These are phyloP conservation scores for Oscheius sp. DNA, from an alignment of 2,888 invertebrate genomes.

Conservation along the genomic window DNA sequence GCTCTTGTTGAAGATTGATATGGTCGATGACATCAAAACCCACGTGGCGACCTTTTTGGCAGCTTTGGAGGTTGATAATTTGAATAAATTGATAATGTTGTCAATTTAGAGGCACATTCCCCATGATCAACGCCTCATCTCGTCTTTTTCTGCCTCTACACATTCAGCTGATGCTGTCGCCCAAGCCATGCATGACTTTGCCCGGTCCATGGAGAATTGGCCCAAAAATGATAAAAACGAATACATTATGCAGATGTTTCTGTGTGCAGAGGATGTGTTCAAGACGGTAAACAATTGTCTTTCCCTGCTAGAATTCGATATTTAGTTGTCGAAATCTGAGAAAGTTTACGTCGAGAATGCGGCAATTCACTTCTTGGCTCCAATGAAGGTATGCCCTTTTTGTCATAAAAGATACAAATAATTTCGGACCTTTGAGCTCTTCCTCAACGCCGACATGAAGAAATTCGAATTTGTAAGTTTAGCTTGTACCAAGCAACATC, in stretches of 20 bases:
- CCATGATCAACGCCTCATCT: slow-evolving; percentile 26
- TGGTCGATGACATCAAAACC: slow-evolving; percentile 27
- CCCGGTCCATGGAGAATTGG: slow-evolving; percentile 22
- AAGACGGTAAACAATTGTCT: slow-evolving; percentile 17
- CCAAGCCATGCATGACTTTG: slow-evolving; percentile 15
- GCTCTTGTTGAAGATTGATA: background rate
- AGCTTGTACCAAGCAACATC: background rate
- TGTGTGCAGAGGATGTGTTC: slow-evolving; percentile 29
- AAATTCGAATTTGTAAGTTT: slow-evolving; percentile 29
- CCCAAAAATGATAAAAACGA: slow-evolving; percentile 27
- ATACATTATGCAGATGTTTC: slow-evolving; percentile 27
- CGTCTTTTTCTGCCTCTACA: slow-evolving; percentile 26
- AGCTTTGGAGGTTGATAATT: slow-evolving; percentile 18
- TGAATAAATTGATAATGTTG: background rate
- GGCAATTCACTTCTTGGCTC: slow-evolving; percentile 26
- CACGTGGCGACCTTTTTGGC: slow-evolving; percentile 3
- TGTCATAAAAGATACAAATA: background rate
- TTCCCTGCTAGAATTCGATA: no score
- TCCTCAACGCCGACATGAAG: slow-evolving; percentile 32
- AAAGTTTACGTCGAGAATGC: slow-evolving; percentile 21
- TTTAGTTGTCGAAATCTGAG: slow-evolving; percentile 20
- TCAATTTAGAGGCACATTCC: slow-evolving; percentile 33
- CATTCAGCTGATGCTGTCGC: slow-evolving; percentile 19
- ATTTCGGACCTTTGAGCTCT: slow-evolving; percentile 33
- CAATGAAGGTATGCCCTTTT: slow-evolving; percentile 20